These are phyloP conservation scores for Pleuronectes platessa DNA, from an alignment of 2,113 vertebrate species.

Conservation along the genomic window DNA sequence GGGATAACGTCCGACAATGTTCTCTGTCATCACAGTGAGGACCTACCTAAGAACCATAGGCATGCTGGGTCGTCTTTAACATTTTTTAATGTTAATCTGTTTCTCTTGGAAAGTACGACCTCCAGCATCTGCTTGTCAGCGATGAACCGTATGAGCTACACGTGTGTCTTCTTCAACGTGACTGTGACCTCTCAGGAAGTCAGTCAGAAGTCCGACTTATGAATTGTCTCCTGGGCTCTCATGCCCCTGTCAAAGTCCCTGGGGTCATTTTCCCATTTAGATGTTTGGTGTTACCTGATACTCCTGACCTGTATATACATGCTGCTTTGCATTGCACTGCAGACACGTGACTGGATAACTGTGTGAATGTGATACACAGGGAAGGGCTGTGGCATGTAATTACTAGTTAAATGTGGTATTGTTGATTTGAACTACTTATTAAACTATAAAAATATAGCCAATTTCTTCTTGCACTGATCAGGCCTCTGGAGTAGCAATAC, in stretches of 20 bases:
- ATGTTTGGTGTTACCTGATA: background rate
- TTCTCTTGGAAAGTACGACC: background rate
- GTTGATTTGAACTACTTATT: too few species aligned
- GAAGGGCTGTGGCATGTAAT: too few species aligned
- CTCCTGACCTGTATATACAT: background rate
- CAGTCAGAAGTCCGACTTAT: background rate
- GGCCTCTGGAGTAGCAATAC: too few species aligned
- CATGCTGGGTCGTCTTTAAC: background rate
- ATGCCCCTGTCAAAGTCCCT: background rate
- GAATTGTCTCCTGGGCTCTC: too few species aligned
- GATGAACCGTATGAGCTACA: background rate
- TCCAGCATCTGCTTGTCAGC: background rate
- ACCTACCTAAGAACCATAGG: too few species aligned
- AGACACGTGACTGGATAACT: background rate
- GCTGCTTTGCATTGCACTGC: background rate
- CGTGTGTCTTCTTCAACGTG: background rate
- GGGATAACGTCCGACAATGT: background rate
- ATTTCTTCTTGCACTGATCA: too few species aligned
- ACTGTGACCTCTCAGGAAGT: background rate
- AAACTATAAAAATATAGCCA: too few species aligned
- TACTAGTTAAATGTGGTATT: too few species aligned
- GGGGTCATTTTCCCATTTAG: background rate
- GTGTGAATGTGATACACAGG: too few species aligned
- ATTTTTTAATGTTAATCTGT: too few species aligned
- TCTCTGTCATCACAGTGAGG: too few species aligned